phyloP scores from a whole-genome alignment of 2,888 invertebrate genomes.

The Bombyx huttoni region DNA sequence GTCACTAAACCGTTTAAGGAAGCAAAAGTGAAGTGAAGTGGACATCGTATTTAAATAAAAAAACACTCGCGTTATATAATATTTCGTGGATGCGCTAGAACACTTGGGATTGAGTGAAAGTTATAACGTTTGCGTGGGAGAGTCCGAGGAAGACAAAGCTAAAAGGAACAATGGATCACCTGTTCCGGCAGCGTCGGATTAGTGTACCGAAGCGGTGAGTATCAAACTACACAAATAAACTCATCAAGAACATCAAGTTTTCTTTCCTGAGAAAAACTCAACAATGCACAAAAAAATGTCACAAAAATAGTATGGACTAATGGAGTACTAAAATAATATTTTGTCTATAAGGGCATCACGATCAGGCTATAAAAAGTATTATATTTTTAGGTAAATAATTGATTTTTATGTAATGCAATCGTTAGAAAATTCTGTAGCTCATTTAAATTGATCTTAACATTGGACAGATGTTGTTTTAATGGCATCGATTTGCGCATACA shows the following conservation, averaged over 20 bases:
- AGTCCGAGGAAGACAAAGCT: slow-evolving; percentile 40
- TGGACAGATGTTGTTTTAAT: slow-evolving; percentile 1
- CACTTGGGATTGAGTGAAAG: slow-evolving; percentile 58
- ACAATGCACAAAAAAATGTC: too few species aligned
- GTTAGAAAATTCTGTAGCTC: slow-evolving; percentile 7
- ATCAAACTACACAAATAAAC: neutral
- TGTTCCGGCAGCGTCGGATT: slow-evolving; percentile 64
- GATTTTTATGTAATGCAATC: slow-evolving; percentile 9
- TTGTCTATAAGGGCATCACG: too few species aligned
- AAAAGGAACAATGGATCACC: slow-evolving; percentile 59
- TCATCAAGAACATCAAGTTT: too few species aligned
- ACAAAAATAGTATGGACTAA: neutral
- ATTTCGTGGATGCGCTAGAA: slow-evolving; percentile 15
- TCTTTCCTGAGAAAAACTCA: too few species aligned
- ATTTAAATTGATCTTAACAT: slow-evolving; percentile 6
- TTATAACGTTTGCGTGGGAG: slow-evolving; percentile 48
- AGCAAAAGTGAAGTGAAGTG: slow-evolving; percentile 5
- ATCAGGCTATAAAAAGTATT: too few species aligned
- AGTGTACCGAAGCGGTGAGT: slow-evolving; percentile 64
- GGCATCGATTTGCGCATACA: neutral
- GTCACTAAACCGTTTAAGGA: slow-evolving; percentile 16
- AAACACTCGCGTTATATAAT: neutral
- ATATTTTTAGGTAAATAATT: neutral
- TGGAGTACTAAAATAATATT: neutral
- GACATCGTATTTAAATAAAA: neutral